A percentile compares a stretch with the other conserved stretches of the same genome.
Conservation (phyloP, 2,113 vertebrate species). For the Panthera tigris region DNA sequence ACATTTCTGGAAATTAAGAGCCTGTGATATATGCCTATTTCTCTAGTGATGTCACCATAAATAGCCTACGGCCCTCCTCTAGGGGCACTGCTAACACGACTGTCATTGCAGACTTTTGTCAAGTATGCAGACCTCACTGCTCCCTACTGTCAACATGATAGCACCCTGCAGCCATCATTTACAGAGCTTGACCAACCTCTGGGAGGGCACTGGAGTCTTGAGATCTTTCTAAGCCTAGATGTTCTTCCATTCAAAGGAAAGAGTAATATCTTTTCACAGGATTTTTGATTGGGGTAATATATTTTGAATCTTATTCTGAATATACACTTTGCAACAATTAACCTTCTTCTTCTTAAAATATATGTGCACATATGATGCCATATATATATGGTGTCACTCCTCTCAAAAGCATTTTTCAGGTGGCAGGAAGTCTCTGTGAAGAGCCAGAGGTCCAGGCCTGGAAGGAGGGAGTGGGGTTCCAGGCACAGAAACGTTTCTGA, state of each 20-base stretch:
- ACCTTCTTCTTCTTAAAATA: not conserved
- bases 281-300: not conserved
- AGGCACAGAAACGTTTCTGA: not conserved
- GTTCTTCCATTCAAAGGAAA: not conserved
- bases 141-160: not conserved
- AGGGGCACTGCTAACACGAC: not conserved
- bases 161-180: not conserved
- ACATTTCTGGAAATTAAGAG: not conserved
- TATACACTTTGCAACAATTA: not conserved
- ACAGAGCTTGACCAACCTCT: not conserved
- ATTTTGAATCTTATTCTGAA: not conserved
- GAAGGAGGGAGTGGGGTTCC: not conserved
- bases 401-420: not conserved
- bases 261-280: not conserved
- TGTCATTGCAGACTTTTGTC: not conserved
- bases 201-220: not conserved
- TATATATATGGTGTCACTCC: fast-evolving
- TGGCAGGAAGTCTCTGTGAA: not conserved
- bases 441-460: not conserved
- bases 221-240: not conserved
- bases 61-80: not conserved
- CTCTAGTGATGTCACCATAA: not conserved
- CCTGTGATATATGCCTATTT: not conserved
- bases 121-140: no score
- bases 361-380: not conserved